Evolutionary conservation across 2,888 invertebrate species (phyloP).

Genomic region (Plutella xylostella): DNA sequence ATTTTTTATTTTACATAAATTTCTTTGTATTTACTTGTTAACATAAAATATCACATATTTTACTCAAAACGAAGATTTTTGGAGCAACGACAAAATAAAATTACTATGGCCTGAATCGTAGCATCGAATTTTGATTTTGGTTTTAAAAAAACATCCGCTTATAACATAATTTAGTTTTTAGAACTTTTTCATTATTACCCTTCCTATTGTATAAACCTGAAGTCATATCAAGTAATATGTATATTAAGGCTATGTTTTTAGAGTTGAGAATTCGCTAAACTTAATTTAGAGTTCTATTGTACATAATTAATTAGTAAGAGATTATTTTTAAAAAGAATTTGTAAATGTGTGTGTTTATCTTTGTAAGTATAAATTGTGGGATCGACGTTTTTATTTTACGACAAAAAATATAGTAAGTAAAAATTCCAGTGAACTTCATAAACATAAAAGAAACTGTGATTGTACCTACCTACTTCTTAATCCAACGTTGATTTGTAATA

Average conservation of each 20-base stretch:
- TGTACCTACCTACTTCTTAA: neutral
- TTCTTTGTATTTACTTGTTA: too few species aligned
- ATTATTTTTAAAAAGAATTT: conserved; percentile 39
- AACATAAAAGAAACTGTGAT: conserved; percentile 2
- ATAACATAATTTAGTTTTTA: conserved; percentile 3
- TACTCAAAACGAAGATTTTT: neutral
- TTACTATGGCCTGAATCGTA: conserved; percentile 2
- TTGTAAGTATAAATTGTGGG: conserved; percentile 51
- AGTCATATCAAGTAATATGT: conserved; percentile 59
- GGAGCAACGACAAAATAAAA: conserved; percentile 1
- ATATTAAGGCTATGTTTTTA: conserved; percentile 46
- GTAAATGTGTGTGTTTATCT: conserved; percentile 61
- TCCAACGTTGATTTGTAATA: conserved; percentile 4
- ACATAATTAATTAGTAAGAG: conserved; percentile 27
- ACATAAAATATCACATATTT: neutral
- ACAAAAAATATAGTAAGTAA: neutral
- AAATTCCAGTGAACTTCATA: neutral
- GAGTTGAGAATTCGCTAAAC: conserved; percentile 32
- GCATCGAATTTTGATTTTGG: conserved; percentile 3
- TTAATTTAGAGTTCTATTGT: conserved; percentile 30
- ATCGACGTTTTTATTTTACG: conserved; percentile 17
- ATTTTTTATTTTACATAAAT: too few species aligned
- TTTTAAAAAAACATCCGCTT: neutral
- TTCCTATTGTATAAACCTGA: conserved; percentile 43
- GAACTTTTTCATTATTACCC: conserved; percentile 18